Base-by-base conservation (phyloP, 2,113 vertebrate species). In the Rhea pennata region DNA sequence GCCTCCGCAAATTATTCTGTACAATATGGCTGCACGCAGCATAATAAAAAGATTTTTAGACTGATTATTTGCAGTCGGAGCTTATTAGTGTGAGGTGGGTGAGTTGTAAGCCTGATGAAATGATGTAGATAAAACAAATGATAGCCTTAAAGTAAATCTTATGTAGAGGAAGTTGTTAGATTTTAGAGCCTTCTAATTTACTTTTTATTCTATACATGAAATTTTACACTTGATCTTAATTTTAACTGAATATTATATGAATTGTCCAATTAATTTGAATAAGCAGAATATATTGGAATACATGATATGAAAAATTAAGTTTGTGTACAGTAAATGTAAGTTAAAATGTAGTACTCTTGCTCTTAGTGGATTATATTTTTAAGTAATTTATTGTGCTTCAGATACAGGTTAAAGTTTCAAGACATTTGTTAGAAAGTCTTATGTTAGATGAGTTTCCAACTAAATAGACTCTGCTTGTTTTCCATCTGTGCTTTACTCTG, bases 11-110 rank as follows among this genome's bases (percentile, higher is more conserved):
- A 83, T 93, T 85, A 85, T 91, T 87, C 64, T 12, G 10, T 73
- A 91, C 73, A 72, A 20, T 84, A 7, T 72, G 81, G 40, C 66
- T 85, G 53, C 33, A 24, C 80, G 58, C 66, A 91, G 36, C 14
- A 14, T 73, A 73, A 67, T 77, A 61, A 91, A 62, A 90, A 83
- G 82, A 74, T 76, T 87, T 66, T 66, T 27, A 85, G 71, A 44
- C 58, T 84, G 61, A 82, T 95, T 92, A 83, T 87, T 93, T 90
- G 42, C 65, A 88, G 9, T 33, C 85, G 65, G 67, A 94, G 21
- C 64, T 92, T n/a, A 54, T 90, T 97, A 96, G 80, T 74, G 50
- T 74, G 50, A 88, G 75, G 44, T 40, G 59, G 33, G 36, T 74
- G 13, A 90, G 77, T 92, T 83, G 44, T 74, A 88, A 93, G 19